phyloP scores from a whole-genome alignment of 2,797 vertebrate species.

The Hydrolagus colliei region DNA sequence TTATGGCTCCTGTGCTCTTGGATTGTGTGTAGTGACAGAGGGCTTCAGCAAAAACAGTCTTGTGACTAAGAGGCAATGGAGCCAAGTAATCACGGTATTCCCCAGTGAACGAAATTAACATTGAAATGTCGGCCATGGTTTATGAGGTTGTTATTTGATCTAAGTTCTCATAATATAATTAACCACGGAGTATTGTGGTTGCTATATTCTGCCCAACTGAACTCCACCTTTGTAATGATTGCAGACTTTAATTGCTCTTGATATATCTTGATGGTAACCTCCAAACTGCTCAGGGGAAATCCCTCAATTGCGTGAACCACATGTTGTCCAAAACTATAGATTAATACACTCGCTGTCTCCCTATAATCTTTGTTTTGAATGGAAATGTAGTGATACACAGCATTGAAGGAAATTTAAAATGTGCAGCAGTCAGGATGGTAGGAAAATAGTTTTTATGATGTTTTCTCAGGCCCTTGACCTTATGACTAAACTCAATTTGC shows the following conservation, averaged over 20 bases:
- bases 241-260: neutral
- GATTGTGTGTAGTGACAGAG: too few species aligned
- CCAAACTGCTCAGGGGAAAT: neutral
- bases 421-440: neutral
- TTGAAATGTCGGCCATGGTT: neutral
- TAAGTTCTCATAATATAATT: neutral
- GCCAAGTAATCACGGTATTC: too few species aligned
- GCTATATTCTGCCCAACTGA: neutral
- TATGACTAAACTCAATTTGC: neutral
- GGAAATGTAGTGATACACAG: neutral
- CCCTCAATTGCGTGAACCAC: neutral
- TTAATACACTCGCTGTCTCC: neutral
- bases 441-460: conserved; percentile 1
- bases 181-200: conserved; percentile 1
- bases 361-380: neutral
- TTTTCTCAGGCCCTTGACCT: neutral
- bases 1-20: too few species aligned
- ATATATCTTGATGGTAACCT: neutral
- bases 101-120: too few species aligned
- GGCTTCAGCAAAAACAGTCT: too few species aligned
- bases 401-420: neutral
- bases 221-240: neutral
- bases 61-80: too few species aligned
- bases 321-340: neutral
- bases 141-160: neutral